These are phyloP conservation scores for Lasioglossum lativentre DNA, from an alignment of 2,888 invertebrate genomes.

Conservation along the genomic window DNA sequence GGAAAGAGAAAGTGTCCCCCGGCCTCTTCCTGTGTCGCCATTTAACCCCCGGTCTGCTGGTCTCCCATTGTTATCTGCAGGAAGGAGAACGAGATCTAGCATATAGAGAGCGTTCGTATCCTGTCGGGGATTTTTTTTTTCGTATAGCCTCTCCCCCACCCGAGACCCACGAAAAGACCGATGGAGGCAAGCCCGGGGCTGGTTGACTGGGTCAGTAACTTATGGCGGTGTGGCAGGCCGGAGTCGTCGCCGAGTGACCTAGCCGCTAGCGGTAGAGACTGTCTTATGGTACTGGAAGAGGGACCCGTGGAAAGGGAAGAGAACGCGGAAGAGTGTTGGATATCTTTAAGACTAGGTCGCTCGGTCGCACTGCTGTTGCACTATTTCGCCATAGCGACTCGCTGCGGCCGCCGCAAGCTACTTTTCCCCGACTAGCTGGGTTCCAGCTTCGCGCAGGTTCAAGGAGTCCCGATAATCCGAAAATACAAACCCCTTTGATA, in stretches of 20 bases:
- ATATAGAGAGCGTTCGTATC: constrained; percentile 11
- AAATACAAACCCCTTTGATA: background rate
- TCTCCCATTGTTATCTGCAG: background rate
- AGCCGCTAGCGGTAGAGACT: constrained; percentile 81
- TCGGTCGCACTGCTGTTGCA: constrained; percentile 83
- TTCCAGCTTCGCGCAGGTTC: constrained; percentile 23
- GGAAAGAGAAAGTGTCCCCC: constrained; percentile 64
- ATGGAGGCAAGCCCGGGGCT: constrained; percentile 26
- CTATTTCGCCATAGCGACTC: constrained; percentile 76
- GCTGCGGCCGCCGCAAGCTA: constrained; percentile 47
- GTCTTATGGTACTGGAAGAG: constrained; percentile 76
- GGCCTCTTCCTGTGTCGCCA: constrained; percentile 11
- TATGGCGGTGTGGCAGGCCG: constrained; percentile 69
- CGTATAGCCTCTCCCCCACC: background rate
- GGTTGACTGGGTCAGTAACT: constrained; percentile 83
- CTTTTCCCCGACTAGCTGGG: constrained; percentile 49
- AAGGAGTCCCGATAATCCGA: background rate
- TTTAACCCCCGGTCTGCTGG: constrained; percentile 7
- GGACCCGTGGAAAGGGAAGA: constrained; percentile 81
- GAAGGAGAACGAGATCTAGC: background rate
- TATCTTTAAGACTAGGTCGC: constrained; percentile 84
- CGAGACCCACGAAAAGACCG: background rate
- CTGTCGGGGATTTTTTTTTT: constrained; percentile 30
- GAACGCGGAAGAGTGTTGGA: constrained; percentile 83
- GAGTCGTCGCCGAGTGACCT: constrained; percentile 77